Percentiles rank a stretch among this genome's conserved stretches.
Conservation (phyloP, 2,888 invertebrate genomes). For the Ommatoiulus sabulosus region DNA sequence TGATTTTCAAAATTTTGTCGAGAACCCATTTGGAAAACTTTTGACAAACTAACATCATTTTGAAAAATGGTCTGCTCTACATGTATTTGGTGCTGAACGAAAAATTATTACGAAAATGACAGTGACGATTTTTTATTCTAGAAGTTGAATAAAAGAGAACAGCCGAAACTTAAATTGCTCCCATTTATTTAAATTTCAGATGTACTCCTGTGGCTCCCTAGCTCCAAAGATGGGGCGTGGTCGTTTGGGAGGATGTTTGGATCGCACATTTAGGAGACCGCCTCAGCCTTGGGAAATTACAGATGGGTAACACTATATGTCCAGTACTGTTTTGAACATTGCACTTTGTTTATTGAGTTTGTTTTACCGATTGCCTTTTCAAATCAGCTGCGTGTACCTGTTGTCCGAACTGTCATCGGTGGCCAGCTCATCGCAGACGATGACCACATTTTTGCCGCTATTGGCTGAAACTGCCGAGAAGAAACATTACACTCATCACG, state of each 20-base stretch:
- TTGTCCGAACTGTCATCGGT: constrained; percentile 69
- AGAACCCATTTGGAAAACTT: too few relatives aligned
- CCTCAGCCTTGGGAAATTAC: constrained; percentile 72
- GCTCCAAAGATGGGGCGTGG: constrained; percentile 71
- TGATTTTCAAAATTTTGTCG: too few relatives aligned
- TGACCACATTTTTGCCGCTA: constrained; percentile 66
- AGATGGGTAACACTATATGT: constrained; percentile 68
- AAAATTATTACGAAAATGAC: too few relatives aligned
- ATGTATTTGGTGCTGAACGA: too few relatives aligned
- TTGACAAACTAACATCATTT: too few relatives aligned
- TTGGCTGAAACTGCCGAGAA: constrained; percentile 68
- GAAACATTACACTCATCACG: constrained; percentile 70
- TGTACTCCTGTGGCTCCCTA: constrained; percentile 72
- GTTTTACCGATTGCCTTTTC: background rate
- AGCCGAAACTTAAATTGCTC: constrained; percentile 54
- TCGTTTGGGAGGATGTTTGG: constrained; percentile 68
- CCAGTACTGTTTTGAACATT: background rate
- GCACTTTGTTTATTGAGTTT: background rate
- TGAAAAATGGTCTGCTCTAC: too few relatives aligned
- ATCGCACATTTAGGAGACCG: constrained; percentile 69
- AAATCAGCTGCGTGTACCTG: constrained; percentile 68
- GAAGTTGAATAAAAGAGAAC: too few relatives aligned
- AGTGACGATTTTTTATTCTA: too few relatives aligned
- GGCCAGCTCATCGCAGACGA: constrained; percentile 64
- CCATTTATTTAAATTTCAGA: constrained; percentile 66